A percentile compares a stretch with the other conserved stretches of the same genome.
These are phyloP conservation scores for Bursaphelenchus okinawaensis DNA, from an alignment of 2,888 invertebrate genomes.

Conservation along the genomic window DNA sequence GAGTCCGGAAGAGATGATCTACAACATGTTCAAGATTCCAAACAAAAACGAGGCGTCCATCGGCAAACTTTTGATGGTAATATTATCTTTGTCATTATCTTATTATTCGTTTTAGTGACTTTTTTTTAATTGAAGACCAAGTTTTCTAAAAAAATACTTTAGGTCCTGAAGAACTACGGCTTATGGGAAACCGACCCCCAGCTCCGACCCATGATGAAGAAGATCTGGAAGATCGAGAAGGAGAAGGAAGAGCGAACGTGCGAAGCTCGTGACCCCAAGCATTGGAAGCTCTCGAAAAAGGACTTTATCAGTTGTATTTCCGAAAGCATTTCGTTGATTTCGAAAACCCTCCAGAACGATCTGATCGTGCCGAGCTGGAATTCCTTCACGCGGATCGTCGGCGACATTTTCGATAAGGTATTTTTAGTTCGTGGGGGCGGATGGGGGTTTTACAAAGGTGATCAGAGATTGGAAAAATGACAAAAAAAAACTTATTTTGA, in stretches of 20 bases:
- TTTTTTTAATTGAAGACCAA: not conserved
- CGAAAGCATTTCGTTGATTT: constrained; percentile 30
- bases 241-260: constrained; percentile 42
- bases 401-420: constrained; percentile 86
- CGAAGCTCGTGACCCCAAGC: constrained; percentile 45
- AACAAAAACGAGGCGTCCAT: constrained; percentile 50
- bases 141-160: not conserved
- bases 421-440: too few species aligned
- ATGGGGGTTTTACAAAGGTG: too few species aligned
- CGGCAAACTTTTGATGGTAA: constrained; percentile 45
- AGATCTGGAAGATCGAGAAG: constrained; percentile 38
- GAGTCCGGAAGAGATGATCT: constrained; percentile 42
- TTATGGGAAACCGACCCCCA: constrained; percentile 43
- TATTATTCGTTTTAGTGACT: too few species aligned
- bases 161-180: constrained; percentile 46
- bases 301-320: constrained; percentile 43
- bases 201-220: constrained; percentile 35
- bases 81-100: too few species aligned
- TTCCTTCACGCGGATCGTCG: constrained; percentile 81
- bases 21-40: constrained; percentile 50
- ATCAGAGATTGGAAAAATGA: too few species aligned
- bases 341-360: constrained; percentile 62
- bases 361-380: constrained; percentile 90
- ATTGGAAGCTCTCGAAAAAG: constrained; percentile 45
- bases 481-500: too few species aligned